A percentile compares a stretch with the other conserved stretches of the same genome.
These are phyloP conservation scores for Pristiophorus japonicus DNA, from an alignment of 2,113 vertebrate genomes.

Conservation along the genomic window DNA sequence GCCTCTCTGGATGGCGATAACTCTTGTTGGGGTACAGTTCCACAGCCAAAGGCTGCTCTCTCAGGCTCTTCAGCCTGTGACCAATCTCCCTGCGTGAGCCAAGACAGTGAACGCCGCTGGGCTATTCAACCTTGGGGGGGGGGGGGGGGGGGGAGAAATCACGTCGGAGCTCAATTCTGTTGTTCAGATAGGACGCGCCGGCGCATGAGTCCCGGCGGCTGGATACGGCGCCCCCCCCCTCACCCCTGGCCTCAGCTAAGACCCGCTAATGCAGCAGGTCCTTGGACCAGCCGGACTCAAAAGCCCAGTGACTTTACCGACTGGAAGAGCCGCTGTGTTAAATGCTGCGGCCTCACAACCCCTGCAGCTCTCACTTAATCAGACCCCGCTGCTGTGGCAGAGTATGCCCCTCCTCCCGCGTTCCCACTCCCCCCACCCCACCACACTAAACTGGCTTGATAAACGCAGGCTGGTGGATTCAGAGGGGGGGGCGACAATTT, in stretches of 20 bases:
- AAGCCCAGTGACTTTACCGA: background rate
- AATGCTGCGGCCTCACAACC: background rate
- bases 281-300: background rate
- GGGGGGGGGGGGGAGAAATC: no score
- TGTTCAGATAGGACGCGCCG: no score
- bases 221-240: no score
- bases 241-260: no score
- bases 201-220: no score
- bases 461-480: background rate
- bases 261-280: background rate
- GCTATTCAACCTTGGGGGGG: background rate
- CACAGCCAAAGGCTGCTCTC: background rate
- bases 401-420: no score
- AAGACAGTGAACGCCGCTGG: background rate
- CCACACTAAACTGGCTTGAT: background rate
- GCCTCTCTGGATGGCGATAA: background rate
- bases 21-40: background rate
- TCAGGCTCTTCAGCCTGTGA: background rate
- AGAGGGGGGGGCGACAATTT: background rate
- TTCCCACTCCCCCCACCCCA: no score
- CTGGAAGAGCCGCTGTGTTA: background rate
- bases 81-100: background rate
- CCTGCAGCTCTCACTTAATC: background rate
- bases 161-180: background rate
- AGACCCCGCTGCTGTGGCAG: background rate